Base-by-base conservation (phyloP, 2,113 vertebrate genomes). In the Myrmecophaga tridactyla region DNA sequence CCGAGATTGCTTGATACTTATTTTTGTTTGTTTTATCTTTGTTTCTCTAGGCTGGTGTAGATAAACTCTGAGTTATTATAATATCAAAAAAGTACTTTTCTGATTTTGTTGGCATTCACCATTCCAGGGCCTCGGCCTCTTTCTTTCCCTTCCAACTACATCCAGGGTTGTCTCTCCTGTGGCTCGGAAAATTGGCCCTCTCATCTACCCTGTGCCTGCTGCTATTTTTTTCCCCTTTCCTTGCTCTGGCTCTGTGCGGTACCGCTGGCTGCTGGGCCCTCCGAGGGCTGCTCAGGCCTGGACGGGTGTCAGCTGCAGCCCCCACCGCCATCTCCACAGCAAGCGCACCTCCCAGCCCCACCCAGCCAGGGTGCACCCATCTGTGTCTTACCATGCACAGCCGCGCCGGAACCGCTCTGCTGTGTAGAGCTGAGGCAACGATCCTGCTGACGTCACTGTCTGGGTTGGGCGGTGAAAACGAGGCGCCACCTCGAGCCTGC, bases 361-460 rank as follows among this genome's bases (percentile, higher is more conserved):
- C 65, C 51, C 14, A 2, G 18, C 31, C 25, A 39, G 11, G 18
- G 60, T 15, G 0, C 27, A 18, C 41, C 31, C 8, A 0, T 9
- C 23, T n/a, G 31, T 2, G 48, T 46, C 62, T 7, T 7, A 69
- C 15, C 4, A 36, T 46, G 27, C 20, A 56, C 9, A 72, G 36
- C n/a, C 7, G 21, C 6, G 9, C 69, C 25, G n/a, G 17, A 21
- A 12, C 4, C 13, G 14, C 72, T 51, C 20, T 7, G 29, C 80
- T n/a, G 27, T 69, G 6, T 48, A 13, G 51, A 94, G 31, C 25
- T 14, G 8, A 27, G 34, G 6, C n/a, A 34, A 43, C 67, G 56
- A 29, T n/a, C 60, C 62, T 80, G 12, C 3, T 46, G 29, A 34
- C 39, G 15, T 29, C 25, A 8, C 34, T 12, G 10, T 58, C 80